Base-by-base conservation (phyloP, 2,888 invertebrate genomes). In the Drosophila robusta region DNA sequence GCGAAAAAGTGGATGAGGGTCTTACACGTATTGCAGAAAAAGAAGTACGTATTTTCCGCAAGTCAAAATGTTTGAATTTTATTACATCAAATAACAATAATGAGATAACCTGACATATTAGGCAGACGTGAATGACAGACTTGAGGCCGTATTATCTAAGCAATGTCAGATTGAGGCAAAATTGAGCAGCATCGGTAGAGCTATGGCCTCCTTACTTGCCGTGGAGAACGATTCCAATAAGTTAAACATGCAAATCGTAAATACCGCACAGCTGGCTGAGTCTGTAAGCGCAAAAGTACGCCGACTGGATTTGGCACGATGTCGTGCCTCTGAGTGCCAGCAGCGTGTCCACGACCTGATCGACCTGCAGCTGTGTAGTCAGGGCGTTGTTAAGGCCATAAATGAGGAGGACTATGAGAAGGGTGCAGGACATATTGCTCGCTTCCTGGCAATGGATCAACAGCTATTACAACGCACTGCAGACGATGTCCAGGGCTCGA, bases 241-340 rank as follows among this genome's bases (percentile, higher is more conserved):
- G 76, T 94, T 99, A 32, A 95, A 96, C 4, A 94, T 94, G 64
- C 98, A 98, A 94, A 97, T 99, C 34, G 94, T 95, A 34, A 95
- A 95, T 89, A 98, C 99, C 0, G 97, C 98, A 6, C 94, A 95
- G 26, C 93, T 98, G 50, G 98, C 98, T 0, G 97, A 97, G 87
- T 97, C 97, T 91, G 99, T 99, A 57, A 98, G 98, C 90, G 96
- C 97, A 24, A 99, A 98, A 95, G 99, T 99, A 14, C 94, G 98
- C 9, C 96, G 97, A 64, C 93, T 99, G 44, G 99, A 99, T 93
- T 93, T 96, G 58, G 98, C 98, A 0, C 76, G 92, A 95, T 96
- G 96, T 75, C 95, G 98, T 62, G 99, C 99, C 0, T 97, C 97
- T 3, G 98, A 98, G 85, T 98, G 98, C 89, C 97, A 99, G 91